These are phyloP conservation scores for Naso thynnoides DNA, from an alignment of 2,797 vertebrate genomes.

Conservation along the genomic window DNA sequence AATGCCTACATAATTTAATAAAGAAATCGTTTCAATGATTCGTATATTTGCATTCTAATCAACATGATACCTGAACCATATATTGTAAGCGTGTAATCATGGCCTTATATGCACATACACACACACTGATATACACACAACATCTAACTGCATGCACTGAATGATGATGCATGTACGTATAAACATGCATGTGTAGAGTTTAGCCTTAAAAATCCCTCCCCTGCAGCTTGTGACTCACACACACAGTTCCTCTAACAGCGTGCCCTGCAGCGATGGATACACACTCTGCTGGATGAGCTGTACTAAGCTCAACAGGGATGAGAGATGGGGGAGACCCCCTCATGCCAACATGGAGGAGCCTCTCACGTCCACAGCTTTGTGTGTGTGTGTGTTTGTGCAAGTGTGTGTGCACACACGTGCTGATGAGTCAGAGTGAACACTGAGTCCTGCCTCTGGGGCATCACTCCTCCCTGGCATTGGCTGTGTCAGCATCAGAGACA, in stretches of 20 bases:
- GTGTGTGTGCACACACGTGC: conserved; percentile 48
- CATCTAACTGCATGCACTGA: background rate
- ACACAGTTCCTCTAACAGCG: conserved; percentile 35
- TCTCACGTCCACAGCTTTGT: conserved; percentile 40
- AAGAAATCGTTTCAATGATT: too few species aligned
- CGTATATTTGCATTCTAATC: too few species aligned
- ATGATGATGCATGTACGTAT: background rate
- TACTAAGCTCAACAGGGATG: conserved; percentile 56
- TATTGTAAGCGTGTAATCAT: too few species aligned
- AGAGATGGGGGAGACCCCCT: conserved; percentile 62
- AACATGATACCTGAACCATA: too few species aligned
- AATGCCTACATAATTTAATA: too few species aligned
- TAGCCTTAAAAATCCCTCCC: conserved; percentile 41
- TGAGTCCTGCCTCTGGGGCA: conserved; percentile 64
- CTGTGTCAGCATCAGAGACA: conserved; percentile 72
- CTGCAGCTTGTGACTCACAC: conserved; percentile 56
- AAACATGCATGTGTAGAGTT: conserved; percentile 13
- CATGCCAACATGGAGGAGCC: conserved; percentile 47
- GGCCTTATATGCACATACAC: background rate
- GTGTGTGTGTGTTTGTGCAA: conserved; percentile 19
- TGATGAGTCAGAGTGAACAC: conserved; percentile 70
- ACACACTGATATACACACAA: conserved; percentile 10
- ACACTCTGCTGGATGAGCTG: conserved; percentile 60
- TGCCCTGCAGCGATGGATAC: conserved; percentile 56
- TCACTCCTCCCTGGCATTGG: conserved; percentile 56